These are phyloP conservation scores for Lathamus discolor DNA, from an alignment of 2,113 vertebrate genomes.

Conservation along the genomic window DNA sequence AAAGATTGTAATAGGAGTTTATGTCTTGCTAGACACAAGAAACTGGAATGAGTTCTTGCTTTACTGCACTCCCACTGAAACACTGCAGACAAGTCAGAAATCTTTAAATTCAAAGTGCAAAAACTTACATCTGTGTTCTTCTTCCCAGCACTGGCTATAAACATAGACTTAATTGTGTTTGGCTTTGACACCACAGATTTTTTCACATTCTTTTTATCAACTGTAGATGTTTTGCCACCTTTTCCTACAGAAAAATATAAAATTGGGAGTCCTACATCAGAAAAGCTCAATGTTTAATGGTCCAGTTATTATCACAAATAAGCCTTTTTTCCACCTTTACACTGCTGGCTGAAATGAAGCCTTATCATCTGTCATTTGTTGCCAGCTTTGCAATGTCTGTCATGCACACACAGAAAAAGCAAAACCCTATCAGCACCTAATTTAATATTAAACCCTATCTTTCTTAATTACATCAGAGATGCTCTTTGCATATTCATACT, in stretches of 20 bases:
- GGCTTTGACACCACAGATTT: slow-evolving; percentile 86
- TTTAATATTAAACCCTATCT: neutral
- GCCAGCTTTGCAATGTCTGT: neutral
- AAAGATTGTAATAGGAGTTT: neutral
- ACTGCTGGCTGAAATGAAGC: neutral
- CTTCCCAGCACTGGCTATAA: slow-evolving; percentile 92
- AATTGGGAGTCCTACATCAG: neutral
- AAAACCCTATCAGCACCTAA: neutral
- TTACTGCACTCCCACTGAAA: neutral
- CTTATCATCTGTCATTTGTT: neutral
- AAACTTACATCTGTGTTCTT: slow-evolving; percentile 82
- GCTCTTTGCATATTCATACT: neutral
- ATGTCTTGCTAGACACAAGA: neutral
- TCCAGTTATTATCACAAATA: neutral
- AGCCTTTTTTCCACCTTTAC: neutral
- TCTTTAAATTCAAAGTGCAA: neutral
- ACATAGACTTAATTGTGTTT: slow-evolving; percentile 94
- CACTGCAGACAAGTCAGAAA: neutral
- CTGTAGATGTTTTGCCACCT: slow-evolving; percentile 62
- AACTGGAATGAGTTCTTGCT: neutral
- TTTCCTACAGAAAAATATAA: slow-evolving; percentile 74
- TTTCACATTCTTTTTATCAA: slow-evolving; percentile 78
- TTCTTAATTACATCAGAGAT: neutral
- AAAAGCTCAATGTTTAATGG: neutral
- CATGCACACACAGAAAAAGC: neutral